These are phyloP conservation scores for Litoditis marina DNA, from an alignment of 2,888 invertebrate species.

Conservation along the genomic window DNA sequence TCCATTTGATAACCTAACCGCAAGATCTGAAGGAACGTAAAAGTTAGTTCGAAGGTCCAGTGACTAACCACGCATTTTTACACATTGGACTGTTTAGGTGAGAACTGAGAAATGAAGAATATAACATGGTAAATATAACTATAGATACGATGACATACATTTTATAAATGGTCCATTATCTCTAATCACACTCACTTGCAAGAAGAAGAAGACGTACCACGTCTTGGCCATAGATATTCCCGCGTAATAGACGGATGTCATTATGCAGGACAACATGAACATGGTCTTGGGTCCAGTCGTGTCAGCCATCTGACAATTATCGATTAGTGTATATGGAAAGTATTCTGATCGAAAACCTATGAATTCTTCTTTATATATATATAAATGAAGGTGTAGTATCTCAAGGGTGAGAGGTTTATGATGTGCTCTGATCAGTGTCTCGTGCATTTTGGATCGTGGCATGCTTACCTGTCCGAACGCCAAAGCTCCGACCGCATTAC, in stretches of 20 bases:
- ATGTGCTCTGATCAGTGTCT: too few species aligned
- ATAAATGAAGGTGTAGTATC: too few species aligned
- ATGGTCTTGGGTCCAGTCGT: slow-evolving; percentile 56
- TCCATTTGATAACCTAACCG: slow-evolving; percentile 61
- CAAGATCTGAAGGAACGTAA: slow-evolving; percentile 38
- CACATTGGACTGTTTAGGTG: too few species aligned
- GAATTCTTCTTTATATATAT: neutral
- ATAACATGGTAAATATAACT: too few species aligned
- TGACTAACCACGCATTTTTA: too few species aligned
- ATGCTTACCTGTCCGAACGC: slow-evolving; percentile 54
- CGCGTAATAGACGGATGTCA: slow-evolving; percentile 59
- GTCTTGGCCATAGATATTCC: slow-evolving; percentile 50
- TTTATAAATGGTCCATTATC: too few species aligned
- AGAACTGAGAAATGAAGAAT: too few species aligned
- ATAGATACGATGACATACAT: too few species aligned
- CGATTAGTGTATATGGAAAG: too few species aligned
- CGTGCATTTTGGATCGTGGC: neutral
- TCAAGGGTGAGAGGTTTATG: neutral
- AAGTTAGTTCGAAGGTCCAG: too few species aligned
- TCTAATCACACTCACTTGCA: slow-evolving; percentile 43
- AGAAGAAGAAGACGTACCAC: slow-evolving; percentile 58
- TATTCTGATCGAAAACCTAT: neutral
- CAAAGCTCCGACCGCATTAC: slow-evolving; percentile 59
- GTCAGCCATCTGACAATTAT: slow-evolving; percentile 53
- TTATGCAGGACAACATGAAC: slow-evolving; percentile 53